A percentile compares a stretch with the other conserved stretches of the same genome.
These are phyloP conservation scores for Galeopterus variegatus DNA, from an alignment of 2,113 vertebrate species.

Conservation along the genomic window DNA sequence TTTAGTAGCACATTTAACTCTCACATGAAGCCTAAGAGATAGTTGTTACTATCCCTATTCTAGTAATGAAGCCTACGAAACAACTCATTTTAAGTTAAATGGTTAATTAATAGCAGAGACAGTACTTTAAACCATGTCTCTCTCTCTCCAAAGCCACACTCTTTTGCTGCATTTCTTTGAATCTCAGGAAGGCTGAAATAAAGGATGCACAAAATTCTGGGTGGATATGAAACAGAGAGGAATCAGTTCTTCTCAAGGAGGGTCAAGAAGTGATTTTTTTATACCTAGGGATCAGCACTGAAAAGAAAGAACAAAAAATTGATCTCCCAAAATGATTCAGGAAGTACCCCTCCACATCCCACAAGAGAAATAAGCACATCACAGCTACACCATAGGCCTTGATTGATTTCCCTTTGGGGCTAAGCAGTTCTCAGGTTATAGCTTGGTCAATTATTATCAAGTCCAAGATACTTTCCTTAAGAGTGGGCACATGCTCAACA, in stretches of 20 bases:
- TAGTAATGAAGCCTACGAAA: not conserved
- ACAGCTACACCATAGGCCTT: not conserved
- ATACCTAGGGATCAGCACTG: not conserved
- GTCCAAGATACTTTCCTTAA: constrained; percentile 58
- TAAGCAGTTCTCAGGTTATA: not conserved
- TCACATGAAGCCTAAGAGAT: not conserved
- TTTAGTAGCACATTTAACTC: not conserved
- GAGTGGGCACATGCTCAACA: constrained; percentile 60
- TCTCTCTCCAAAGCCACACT: not conserved
- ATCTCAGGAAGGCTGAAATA: not conserved
- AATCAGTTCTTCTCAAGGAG: not conserved
- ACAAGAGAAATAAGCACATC: not conserved
- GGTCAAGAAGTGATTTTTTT: not conserved
- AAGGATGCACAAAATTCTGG: not conserved
- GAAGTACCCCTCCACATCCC: not conserved
- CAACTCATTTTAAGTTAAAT: not conserved
- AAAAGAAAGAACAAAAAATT: not conserved
- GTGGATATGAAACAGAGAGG: not conserved
- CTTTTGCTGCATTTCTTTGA: not conserved
- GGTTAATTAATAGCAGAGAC: not conserved
- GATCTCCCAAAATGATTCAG: not conserved
- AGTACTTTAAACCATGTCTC: not conserved
- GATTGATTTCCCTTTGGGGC: not conserved
- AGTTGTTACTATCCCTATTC: not conserved
- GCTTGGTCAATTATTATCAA: constrained; percentile 63